Conservation (phyloP, 92 coral and sea anemone species). For the Paramuricea clavata region DNA sequence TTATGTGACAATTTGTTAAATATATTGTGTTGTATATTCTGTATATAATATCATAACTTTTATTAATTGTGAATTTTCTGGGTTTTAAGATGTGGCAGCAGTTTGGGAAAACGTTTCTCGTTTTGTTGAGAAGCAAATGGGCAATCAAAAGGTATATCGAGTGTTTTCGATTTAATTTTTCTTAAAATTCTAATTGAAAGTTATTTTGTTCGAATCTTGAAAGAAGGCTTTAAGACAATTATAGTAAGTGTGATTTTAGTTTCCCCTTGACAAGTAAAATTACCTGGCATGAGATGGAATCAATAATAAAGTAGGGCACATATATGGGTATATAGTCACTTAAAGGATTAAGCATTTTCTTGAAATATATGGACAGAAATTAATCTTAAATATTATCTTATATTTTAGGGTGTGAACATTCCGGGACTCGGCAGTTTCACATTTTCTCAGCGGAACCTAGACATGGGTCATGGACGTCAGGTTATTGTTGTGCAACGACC, state of each 20-base stretch:
- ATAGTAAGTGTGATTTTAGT: too few relatives aligned
- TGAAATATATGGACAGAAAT: not conserved
- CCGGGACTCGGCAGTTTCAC: constrained; percentile 95
- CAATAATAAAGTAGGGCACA: too few relatives aligned
- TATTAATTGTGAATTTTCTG: not conserved
- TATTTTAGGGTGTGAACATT: constrained; percentile 86
- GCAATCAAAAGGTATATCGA: constrained; percentile 89
- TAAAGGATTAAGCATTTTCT: not conserved
- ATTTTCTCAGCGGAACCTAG: constrained; percentile 90
- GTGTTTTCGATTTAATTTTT: not conserved
- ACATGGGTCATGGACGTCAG: constrained; percentile 89
- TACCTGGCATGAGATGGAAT: too few relatives aligned
- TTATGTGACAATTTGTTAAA: not conserved
- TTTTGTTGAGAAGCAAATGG: constrained; percentile 89
- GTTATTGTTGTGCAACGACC: constrained; percentile 93
- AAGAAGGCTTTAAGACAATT: constrained; percentile 21
- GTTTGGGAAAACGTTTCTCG: constrained; percentile 95
- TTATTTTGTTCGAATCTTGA: constrained; percentile 28
- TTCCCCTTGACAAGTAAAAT: not conserved
- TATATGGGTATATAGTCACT: too few relatives aligned
- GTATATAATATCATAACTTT: not conserved
- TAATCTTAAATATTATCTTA: not conserved
- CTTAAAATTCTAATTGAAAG: not conserved
- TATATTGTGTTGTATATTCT: constrained; percentile 14
- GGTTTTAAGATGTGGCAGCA: constrained; percentile 83